Base-by-base conservation (phyloP, 2,888 invertebrate genomes). In the Drosophila eohydei region DNA sequence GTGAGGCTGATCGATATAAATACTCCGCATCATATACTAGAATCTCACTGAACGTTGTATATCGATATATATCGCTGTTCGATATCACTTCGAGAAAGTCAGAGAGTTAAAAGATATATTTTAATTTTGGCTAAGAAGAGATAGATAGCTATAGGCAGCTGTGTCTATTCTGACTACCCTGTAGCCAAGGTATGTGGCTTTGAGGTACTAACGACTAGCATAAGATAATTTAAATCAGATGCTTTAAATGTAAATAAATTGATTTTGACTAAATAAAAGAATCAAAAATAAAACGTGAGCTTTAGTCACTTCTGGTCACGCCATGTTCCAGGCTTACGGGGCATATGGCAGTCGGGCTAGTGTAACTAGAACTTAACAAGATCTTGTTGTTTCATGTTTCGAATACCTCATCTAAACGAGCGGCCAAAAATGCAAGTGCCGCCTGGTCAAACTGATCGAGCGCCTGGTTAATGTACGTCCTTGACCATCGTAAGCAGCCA, bases 381-480 rank as follows among this genome's bases (percentile, higher is more conserved):
- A 3, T 9, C 9, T 11, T 38, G 12, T 40, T 48, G 9, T 12
- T 40, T 8, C 6, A 12, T 28, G 28, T 30, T 6, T 9, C 9
- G 16, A 7, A n/a, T 9, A 8, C 3, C 46, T 16, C 50, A 28
- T 4, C 36, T 36, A 16, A 4, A 30, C 7, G 41, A 21, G 40
- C 50, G 4, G 63, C 60, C 60, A 30, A 52, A 55, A 73, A 61
- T 51, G 64, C 74, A 64, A 55, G 32, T 69, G 69, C 11, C 16
- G 30, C 36, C 11, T 30, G 32, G 21, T 14, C 2, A 5, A 54
- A 11, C n/a, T 44, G 46, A 16, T 48, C 52, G 44, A 54, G 41
- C 52, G 61, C 43, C 48, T 73, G 75, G 80, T 76, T 79, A 83
- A 83, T 76, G 88, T 40, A 78, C 88, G 85, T 78, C 85, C 85